These are phyloP conservation scores for Pluvialis apricaria DNA, from an alignment of 2,113 vertebrate genomes.

Conservation along the genomic window DNA sequence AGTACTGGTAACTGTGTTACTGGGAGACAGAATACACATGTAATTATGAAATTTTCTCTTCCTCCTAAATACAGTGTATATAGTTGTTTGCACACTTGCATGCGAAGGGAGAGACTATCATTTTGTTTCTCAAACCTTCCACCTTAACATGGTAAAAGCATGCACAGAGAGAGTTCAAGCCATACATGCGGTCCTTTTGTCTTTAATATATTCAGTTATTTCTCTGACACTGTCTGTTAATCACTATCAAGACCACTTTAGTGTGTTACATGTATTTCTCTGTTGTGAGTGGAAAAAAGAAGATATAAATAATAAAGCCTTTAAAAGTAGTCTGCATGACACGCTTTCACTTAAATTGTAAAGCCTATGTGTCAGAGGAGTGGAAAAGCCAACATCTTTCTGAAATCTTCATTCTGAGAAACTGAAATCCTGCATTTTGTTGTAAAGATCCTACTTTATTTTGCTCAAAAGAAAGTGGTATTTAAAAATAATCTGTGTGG, in stretches of 20 bases:
- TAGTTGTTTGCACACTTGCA: neutral
- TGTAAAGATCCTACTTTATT: neutral
- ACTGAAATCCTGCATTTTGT: too few species aligned
- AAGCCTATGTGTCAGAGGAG: neutral
- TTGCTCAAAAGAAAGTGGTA: neutral
- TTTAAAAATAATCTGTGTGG: neutral
- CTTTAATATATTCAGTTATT: neutral
- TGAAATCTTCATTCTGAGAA: neutral
- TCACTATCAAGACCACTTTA: neutral
- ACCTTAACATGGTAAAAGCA: neutral
- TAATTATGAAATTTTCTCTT: neutral
- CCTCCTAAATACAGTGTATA: neutral
- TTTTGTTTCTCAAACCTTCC: neutral
- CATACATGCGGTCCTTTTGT: fast-evolving
- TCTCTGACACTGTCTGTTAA: neutral
- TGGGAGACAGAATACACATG: neutral
- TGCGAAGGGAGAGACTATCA: neutral
- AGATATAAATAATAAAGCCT: neutral
- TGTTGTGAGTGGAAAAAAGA: fast-evolving
- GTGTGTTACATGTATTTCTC: neutral
- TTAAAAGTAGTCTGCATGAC: neutral
- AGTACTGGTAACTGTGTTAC: neutral
- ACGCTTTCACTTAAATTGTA: neutral
- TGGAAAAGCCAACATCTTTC: neutral
- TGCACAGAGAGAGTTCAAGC: neutral